phyloP scores from a whole-genome alignment of 1,140 invertebrate species.

The Brachionus sp. region DNA sequence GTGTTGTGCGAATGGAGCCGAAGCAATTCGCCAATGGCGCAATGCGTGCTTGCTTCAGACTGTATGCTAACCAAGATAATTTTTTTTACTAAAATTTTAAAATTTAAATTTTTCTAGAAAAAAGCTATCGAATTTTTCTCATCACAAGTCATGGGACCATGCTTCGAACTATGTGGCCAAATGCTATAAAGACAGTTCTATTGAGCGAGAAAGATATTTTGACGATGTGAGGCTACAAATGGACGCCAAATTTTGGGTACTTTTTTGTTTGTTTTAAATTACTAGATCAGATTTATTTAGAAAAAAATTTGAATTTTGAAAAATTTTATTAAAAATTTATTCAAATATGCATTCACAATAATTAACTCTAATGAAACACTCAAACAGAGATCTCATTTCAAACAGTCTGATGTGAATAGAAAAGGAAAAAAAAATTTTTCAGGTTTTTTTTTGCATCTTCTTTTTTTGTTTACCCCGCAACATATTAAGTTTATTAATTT shows the following conservation, averaged over 20 bases:
- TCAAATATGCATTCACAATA: no score
- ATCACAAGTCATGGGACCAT: conserved; percentile 61
- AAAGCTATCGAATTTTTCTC: conserved; percentile 62
- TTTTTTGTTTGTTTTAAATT: background rate
- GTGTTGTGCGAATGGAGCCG: conserved; percentile 61
- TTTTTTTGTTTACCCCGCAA: no score
- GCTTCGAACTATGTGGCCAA: conserved; percentile 66
- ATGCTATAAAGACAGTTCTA: conserved; percentile 61
- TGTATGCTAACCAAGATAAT: conserved; percentile 48
- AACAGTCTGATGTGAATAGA: no score
- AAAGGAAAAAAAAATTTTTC: no score
- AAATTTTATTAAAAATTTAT: no score
- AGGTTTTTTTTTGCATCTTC: no score
- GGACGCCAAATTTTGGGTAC: conserved; percentile 65
- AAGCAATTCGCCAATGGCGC: conserved; percentile 64
- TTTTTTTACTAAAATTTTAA: background rate
- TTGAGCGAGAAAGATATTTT: conserved; percentile 63
- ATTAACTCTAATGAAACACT: no score
- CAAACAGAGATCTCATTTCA: no score
- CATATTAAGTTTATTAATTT: no score
- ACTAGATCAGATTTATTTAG: background rate
- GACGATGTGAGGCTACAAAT: conserved; percentile 66
- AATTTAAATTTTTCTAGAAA: conserved; percentile 47
- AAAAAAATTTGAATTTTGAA: no score
- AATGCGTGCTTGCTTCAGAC: conserved; percentile 65